phyloP scores from a whole-genome alignment of 1,140 invertebrate species.

The Galleria mellonella region DNA sequence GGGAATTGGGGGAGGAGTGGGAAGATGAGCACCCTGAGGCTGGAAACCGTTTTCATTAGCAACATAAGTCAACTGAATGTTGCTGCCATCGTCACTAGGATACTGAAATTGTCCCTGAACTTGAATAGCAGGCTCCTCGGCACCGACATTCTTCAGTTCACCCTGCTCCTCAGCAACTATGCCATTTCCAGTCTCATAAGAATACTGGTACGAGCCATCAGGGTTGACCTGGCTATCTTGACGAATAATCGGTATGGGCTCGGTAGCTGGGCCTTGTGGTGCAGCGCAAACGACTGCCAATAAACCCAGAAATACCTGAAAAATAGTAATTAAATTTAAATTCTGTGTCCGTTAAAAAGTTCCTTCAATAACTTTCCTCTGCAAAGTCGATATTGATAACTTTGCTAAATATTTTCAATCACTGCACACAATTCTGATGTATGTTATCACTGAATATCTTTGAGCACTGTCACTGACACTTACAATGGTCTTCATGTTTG shows the following conservation, averaged over 20 bases:
- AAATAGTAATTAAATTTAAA: constrained; percentile 6
- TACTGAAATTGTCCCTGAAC: constrained; percentile 78
- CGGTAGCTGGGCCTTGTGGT: constrained; percentile 59
- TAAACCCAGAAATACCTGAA: constrained; percentile 58
- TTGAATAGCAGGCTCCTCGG: constrained; percentile 60
- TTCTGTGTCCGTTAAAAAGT: background rate
- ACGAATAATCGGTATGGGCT: constrained; percentile 76
- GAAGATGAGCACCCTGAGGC: constrained; percentile 76
- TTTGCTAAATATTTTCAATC: background rate
- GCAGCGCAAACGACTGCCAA: constrained; percentile 61
- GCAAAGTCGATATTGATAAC: background rate
- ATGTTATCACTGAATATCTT: constrained; percentile 2
- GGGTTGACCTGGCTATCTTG: constrained; percentile 78
- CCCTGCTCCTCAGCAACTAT: constrained; percentile 74
- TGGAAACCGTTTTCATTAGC: constrained; percentile 76
- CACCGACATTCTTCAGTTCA: constrained; percentile 66
- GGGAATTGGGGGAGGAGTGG: constrained; percentile 80
- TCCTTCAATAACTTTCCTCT: background rate
- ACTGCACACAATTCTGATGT: background rate
- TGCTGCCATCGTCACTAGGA: constrained; percentile 73
- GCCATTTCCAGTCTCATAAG: constrained; percentile 77
- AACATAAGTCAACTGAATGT: constrained; percentile 80
- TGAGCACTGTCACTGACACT: constrained; percentile 49
- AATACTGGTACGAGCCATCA: constrained; percentile 80
- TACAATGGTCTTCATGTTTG: constrained; percentile 66